Conservation (phyloP, 2,888 invertebrate species). For the Erpobdella octoculata region DNA sequence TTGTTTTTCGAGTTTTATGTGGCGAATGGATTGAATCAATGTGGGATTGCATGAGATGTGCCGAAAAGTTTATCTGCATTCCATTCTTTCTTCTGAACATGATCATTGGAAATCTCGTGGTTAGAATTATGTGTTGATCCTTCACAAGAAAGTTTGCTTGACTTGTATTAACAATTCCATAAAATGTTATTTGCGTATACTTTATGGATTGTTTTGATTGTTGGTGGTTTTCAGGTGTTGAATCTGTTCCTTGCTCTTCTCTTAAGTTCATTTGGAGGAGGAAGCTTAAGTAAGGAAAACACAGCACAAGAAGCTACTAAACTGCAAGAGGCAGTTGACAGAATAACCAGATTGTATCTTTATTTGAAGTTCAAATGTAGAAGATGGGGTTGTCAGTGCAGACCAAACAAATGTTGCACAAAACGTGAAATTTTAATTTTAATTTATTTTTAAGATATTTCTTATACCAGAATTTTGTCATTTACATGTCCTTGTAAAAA, state of each 20-base stretch:
- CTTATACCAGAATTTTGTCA: too few species aligned
- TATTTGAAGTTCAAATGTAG: slow-evolving; percentile 28
- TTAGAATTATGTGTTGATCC: slow-evolving; percentile 58
- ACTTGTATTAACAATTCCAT: neutral
- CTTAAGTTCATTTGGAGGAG: slow-evolving; percentile 95
- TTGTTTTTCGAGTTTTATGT: slow-evolving; percentile 92
- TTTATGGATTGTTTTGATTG: neutral
- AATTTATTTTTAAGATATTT: too few species aligned
- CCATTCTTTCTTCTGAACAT: slow-evolving; percentile 97
- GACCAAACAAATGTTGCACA: too few species aligned
- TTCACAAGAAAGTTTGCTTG: neutral
- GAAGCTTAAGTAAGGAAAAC: slow-evolving; percentile 70
- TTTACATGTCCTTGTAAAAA: too few species aligned
- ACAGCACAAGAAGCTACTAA: slow-evolving; percentile 79
- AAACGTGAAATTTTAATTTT: too few species aligned
- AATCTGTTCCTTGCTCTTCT: slow-evolving; percentile 99
- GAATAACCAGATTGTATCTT: slow-evolving; percentile 60
- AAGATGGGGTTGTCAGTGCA: too few species aligned
- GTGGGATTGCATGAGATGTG: slow-evolving; percentile 97
- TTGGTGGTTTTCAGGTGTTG: slow-evolving; percentile 65
- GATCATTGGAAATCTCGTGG: slow-evolving; percentile 97
- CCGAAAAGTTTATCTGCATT: slow-evolving; percentile 73
- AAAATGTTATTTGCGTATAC: neutral
- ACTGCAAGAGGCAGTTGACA: slow-evolving; percentile 89
- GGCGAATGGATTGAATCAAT: slow-evolving; percentile 99